Evolutionary conservation across 1,140 invertebrate species (phyloP), one percentile per base, ranked within the genome.

Genomic region (Drosophila novamexicana): DNA sequence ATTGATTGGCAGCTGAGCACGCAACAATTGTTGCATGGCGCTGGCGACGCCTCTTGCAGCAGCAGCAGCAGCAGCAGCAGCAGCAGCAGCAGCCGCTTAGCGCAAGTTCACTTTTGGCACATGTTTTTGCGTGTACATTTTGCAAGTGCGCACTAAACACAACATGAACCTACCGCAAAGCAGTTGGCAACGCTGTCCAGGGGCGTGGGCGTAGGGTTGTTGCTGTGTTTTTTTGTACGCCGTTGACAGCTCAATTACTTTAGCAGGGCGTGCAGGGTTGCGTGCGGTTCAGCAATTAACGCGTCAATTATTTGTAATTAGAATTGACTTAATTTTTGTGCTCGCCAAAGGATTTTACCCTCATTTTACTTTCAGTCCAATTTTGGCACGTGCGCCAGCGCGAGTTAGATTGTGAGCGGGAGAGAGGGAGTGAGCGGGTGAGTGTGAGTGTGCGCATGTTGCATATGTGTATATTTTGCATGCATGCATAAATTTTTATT

Each of bases 1-100:
- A 84, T 88, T 89, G 84, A 89, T 89, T 89, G 80, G 84, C 81
- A 83, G 80, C 69, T 74, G 77, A 84, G 72, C 84, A 88, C 68
- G 84, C 84, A 88, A 89, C 84, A 88, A 88, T 88, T 88, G 84
- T 88, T 89, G 84, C 84, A 88, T 88, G 52, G 71, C 71, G 37
- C 71, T 68, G 59, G 34, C 50, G 59, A 54, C 34, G 54, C 45
- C 47, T 49, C 44, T 22, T 42, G 9, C 40, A 29, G 37, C 50
- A 65, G 50, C 37, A 44, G 14, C 62, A 18, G 14, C 61, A 47
- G 6, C 14, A n/a, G 42, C 14, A n/a, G 9, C 40, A 29, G 37
- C 50, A 65, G 50, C 37, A 44, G 14, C 62, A 18, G 14, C 61
- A n/a, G 42, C 14, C n/a, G 36, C 18, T 56, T 29, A 5, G 22